phyloP scores from a whole-genome alignment of 1,140 invertebrate genomes.

The Sycobia sp. region DNA sequence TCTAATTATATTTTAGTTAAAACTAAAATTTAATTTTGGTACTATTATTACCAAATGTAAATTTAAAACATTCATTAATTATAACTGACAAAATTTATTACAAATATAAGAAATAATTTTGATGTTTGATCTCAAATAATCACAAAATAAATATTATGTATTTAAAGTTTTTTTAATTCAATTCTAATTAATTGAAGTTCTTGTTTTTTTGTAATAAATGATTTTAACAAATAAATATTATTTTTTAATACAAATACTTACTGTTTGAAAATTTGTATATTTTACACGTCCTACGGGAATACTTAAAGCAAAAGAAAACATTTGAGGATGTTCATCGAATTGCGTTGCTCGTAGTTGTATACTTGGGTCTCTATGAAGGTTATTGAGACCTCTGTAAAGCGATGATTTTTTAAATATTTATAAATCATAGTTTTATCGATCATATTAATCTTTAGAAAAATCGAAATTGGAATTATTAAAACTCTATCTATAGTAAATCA shows the following conservation, averaged over 20 bases:
- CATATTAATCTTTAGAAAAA: not conserved
- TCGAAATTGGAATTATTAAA: not conserved
- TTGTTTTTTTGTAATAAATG: too few relatives aligned
- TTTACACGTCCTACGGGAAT: not conserved
- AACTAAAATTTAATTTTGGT: too few relatives aligned
- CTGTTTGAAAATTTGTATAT: not conserved
- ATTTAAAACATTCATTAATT: too few relatives aligned
- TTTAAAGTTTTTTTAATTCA: too few relatives aligned
- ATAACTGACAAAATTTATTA: too few relatives aligned
- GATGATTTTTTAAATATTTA: not conserved
- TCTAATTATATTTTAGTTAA: too few relatives aligned
- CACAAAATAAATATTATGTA: too few relatives aligned
- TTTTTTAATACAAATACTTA: not conserved
- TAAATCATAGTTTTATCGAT: not conserved
- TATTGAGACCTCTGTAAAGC: not conserved
- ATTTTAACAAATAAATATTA: too few relatives aligned
- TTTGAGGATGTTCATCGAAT: not conserved
- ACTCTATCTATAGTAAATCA: not conserved
- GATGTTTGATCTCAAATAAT: too few relatives aligned
- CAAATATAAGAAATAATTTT: too few relatives aligned
- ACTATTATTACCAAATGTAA: too few relatives aligned
- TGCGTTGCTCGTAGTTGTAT: not conserved
- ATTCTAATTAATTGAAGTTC: too few relatives aligned
- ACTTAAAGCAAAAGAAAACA: conserved; percentile 1
- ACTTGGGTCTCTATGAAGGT: not conserved